phyloP scores from a whole-genome alignment of 2,113 vertebrate species.

The Phrynocephalus versicolor region DNA sequence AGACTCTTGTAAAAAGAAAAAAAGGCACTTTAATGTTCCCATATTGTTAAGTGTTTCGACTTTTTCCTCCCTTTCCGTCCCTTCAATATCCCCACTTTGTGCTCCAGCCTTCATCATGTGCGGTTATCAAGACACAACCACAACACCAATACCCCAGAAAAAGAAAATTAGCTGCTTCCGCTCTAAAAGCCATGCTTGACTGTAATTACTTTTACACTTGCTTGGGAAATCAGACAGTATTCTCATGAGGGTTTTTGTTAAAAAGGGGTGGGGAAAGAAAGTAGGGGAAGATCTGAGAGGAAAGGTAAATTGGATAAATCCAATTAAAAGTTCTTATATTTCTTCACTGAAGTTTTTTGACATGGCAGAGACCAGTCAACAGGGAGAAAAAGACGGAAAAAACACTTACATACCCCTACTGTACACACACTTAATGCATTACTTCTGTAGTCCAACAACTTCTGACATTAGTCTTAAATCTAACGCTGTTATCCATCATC shows the following conservation, averaged over 20 bases:
- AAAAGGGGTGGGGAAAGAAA: constrained; percentile 42
- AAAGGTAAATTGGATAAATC: constrained; percentile 46
- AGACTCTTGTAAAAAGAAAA: constrained; percentile 36
- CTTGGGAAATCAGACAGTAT: constrained; percentile 66
- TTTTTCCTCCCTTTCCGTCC: constrained; percentile 38
- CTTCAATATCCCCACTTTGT: constrained; percentile 37
- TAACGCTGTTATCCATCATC: constrained; percentile 38
- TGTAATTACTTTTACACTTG: constrained; percentile 71
- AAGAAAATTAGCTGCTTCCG: constrained; percentile 65
- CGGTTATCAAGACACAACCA: constrained; percentile 53
- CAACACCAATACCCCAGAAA: constrained; percentile 50
- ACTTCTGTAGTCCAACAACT: constrained; percentile 46
- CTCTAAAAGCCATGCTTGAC: constrained; percentile 59
- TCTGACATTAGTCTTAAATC: constrained; percentile 40
- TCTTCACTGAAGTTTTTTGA: constrained; percentile 35
- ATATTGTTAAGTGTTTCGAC: constrained; percentile 31
- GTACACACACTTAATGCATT: constrained; percentile 1
- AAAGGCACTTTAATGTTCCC: constrained; percentile 29
- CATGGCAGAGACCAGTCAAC: background rate
- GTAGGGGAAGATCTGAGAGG: constrained; percentile 6
- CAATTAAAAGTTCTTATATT: constrained; percentile 57
- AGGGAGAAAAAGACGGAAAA: no score
- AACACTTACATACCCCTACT: no score
- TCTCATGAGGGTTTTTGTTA: constrained; percentile 50
- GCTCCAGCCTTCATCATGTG: constrained; percentile 19